A percentile compares a stretch with the other conserved stretches of the same genome.
These are phyloP conservation scores for Rhinatrema bivittatum DNA, from an alignment of 2,797 vertebrate species.

Conservation along the genomic window DNA sequence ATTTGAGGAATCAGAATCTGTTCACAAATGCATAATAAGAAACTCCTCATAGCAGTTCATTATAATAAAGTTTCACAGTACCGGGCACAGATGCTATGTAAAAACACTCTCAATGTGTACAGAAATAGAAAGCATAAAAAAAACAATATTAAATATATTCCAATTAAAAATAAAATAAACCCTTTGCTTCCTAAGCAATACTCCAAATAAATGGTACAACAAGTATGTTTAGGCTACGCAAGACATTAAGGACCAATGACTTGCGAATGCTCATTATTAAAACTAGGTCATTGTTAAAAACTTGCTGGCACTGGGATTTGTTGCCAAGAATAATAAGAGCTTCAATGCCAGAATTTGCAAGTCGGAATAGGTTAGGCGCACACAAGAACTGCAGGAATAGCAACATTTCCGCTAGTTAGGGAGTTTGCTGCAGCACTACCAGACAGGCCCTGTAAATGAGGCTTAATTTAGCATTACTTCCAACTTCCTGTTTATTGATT, in stretches of 20 bases:
- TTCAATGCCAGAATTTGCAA: conserved; percentile 24
- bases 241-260: conserved; percentile 8
- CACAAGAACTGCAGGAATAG: conserved; percentile 28
- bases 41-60: too few relatives aligned
- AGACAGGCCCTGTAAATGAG: conserved; percentile 31
- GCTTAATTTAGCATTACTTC: conserved; percentile 39
- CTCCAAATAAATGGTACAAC: not conserved
- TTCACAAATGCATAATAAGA: too few relatives aligned
- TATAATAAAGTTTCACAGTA: too few relatives aligned
- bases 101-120: too few relatives aligned
- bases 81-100: too few relatives aligned
- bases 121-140: conserved; percentile 1
- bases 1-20: too few relatives aligned
- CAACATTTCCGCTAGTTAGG: conserved; percentile 13
- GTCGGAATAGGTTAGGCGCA: conserved; percentile 27
- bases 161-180: conserved; percentile 2
- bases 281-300: conserved; percentile 26
- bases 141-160: not conserved
- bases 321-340: conserved; percentile 31
- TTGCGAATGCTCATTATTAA: conserved; percentile 14
- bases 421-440: conserved; percentile 29
- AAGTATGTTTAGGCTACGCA: conserved; percentile 2
- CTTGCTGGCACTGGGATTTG: conserved; percentile 22
- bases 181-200: not conserved
- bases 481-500: conserved; percentile 23